These are phyloP conservation scores for Vultur gryphus DNA, from an alignment of 2,797 vertebrate genomes.

Conservation along the genomic window DNA sequence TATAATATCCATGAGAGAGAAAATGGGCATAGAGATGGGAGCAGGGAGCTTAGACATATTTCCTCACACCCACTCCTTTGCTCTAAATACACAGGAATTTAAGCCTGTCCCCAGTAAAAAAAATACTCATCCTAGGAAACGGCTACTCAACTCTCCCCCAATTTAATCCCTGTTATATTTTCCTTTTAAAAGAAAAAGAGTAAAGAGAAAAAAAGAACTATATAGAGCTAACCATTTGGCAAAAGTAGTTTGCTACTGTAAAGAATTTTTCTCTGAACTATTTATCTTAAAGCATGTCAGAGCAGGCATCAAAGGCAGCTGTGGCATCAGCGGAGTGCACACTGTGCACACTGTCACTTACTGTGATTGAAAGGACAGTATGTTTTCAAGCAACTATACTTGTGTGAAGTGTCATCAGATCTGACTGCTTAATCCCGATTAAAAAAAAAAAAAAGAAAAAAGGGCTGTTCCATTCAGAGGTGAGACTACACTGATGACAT, in stretches of 20 bases:
- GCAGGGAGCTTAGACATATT: background rate
- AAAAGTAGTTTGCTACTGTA: conserved; percentile 26
- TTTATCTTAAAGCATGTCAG: conserved; percentile 44
- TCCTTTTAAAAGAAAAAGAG: background rate
- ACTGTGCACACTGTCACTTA: conserved; percentile 38
- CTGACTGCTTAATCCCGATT: conserved; percentile 50
- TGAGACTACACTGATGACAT: conserved; percentile 11
- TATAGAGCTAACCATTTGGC: background rate
- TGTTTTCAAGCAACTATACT: conserved; percentile 55
- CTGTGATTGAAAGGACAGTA: conserved; percentile 47
- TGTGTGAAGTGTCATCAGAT: conserved; percentile 47
- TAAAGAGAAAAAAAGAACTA: accelerated
- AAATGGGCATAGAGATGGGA: background rate
- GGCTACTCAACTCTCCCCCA: background rate
- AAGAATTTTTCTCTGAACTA: conserved; percentile 40
- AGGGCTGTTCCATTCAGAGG: background rate
- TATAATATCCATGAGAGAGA: background rate
- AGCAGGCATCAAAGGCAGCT: conserved; percentile 54
- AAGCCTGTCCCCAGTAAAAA: background rate
- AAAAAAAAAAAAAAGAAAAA: background rate
- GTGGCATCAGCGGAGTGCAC: background rate
- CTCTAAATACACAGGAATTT: conserved; percentile 19
- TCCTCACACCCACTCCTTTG: conserved; percentile 13
- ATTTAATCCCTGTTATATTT: background rate
- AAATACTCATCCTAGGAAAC: background rate